Base-by-base conservation (phyloP, 2,888 invertebrate species). In the Chrysopilus asiliformis region DNA sequence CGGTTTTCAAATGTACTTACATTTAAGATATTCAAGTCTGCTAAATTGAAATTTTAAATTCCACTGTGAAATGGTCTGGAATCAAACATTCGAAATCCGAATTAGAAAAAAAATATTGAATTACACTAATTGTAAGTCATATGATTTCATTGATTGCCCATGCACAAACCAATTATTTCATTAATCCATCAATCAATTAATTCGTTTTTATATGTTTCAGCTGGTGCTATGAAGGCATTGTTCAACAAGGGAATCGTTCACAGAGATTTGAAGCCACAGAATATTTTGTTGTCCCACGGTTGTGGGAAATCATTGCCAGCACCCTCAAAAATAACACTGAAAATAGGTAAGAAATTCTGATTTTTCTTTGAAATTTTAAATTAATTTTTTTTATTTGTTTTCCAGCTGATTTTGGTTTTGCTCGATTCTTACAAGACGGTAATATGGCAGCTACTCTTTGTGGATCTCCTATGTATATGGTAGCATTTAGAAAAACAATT, bases 381-480 rank as follows among this genome's bases (percentile, higher is more conserved):
- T 17, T 9, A 33, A 32, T 12, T 24, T 36, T 25, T 17, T 10
- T 4, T 28, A 3, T 16, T 18, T 32, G 17, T 36, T 54, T 62
- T 68, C 39, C 64, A 85, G 95, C 95, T 56, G 98, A 98, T 70
- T 98, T 99, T 69, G 98, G 98, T 34, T 98, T 98, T 68, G 98
- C 98, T 36, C 74, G 98, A 58, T 97, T 98, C 66, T 72, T 99
- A 31, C 86, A 90, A 66, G 97, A 97, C 60, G 98, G 98, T 44
- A 94, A 93, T 37, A 99, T 98, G 98, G 98, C 98, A 37, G 97
- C 94, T 43, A 98, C 98, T 20, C 70, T 99, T 27, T 98, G 98
- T 65, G 98, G 98, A 31, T 98, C 97, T 32, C 98, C 98, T 10
- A 98, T 98, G 98, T 98, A 98, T 60, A 98, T 98, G 97, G 91